A percentile compares a stretch with the other conserved stretches of the same genome.
Evolutionary conservation across 1,140 invertebrate genomes (phyloP).

Genomic region (Cherax quadricarinatus): DNA sequence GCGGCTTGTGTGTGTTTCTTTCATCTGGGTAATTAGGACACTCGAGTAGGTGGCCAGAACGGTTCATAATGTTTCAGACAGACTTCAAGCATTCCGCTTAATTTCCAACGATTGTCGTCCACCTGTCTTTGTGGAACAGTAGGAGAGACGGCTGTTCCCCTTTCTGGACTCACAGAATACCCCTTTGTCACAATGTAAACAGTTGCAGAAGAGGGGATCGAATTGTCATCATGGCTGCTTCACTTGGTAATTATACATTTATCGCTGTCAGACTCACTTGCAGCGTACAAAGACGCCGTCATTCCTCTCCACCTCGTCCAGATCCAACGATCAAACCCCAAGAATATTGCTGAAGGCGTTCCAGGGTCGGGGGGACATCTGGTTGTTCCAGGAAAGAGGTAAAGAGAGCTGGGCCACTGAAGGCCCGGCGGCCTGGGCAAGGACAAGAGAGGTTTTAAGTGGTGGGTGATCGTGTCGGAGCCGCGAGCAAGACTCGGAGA

Average conservation of each 20-base stretch:
- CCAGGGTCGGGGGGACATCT: neutral
- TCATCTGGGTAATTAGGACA: slow-evolving; percentile 51
- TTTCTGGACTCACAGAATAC: neutral
- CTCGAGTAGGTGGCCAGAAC: slow-evolving; percentile 21
- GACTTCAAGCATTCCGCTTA: slow-evolving; percentile 40
- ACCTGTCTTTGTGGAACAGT: neutral
- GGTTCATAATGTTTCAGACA: slow-evolving; percentile 50
- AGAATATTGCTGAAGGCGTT: neutral
- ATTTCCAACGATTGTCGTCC: slow-evolving; percentile 39
- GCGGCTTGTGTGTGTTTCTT: slow-evolving; percentile 45
- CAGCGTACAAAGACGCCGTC: no score
- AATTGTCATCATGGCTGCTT: no score
- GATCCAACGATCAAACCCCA: neutral
- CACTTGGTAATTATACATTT: no score
- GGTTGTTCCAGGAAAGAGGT: slow-evolving; percentile 5
- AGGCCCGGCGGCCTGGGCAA: neutral
- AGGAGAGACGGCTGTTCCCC: no score
- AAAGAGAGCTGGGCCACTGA: neutral
- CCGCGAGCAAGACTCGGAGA: slow-evolving; percentile 17
- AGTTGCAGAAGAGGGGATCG: neutral
- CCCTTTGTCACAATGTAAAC: neutral
- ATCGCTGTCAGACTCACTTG: no score
- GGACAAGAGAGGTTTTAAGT: slow-evolving; percentile 16
- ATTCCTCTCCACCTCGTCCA: neutral
- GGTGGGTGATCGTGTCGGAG: slow-evolving; percentile 38